phyloP scores from a whole-genome alignment of 1,140 invertebrate species.

The Dreissena rostriformis region DNA sequence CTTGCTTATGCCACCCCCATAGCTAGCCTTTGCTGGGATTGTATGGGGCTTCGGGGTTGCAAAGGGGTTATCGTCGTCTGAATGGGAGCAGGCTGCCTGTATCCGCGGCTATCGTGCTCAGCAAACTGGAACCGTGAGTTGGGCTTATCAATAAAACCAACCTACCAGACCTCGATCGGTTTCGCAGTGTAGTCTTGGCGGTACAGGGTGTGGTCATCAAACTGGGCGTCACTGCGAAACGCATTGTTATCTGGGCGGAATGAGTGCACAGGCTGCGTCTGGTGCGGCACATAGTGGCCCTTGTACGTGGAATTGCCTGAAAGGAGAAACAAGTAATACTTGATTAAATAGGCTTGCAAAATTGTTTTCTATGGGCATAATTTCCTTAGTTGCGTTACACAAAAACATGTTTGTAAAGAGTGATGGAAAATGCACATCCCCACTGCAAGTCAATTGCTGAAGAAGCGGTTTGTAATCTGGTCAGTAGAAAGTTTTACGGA shows the following conservation, averaged over 20 bases:
- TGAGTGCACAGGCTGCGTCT: conserved; percentile 1
- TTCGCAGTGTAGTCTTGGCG: conserved; percentile 46
- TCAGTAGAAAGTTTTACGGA: too few relatives aligned
- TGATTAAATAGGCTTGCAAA: too few relatives aligned
- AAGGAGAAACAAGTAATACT: neutral
- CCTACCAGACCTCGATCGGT: conserved; percentile 26
- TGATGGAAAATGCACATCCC: too few relatives aligned
- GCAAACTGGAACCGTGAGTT: conserved; percentile 28
- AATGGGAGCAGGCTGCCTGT: conserved; percentile 31
- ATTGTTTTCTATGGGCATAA: too few relatives aligned
- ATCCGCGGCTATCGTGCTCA: conserved; percentile 22
- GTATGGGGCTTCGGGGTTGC: conserved; percentile 18
- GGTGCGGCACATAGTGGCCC: conserved; percentile 44
- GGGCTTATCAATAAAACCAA: conserved; percentile 29
- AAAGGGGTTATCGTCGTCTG: conserved; percentile 39
- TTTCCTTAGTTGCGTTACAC: too few relatives aligned
- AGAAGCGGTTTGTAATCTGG: too few relatives aligned
- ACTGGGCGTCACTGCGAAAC: conserved; percentile 33
- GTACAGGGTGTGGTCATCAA: conserved; percentile 48
- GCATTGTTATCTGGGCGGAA: conserved; percentile 42
- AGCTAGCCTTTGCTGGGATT: conserved; percentile 47
- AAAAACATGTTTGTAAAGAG: too few relatives aligned
- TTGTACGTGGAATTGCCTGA: conserved; percentile 48
- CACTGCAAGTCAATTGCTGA: too few relatives aligned
- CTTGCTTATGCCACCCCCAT: conserved; percentile 43